These are phyloP conservation scores for Reticulitermes lucifugus DNA, from an alignment of 2,888 invertebrate species.

Conservation along the genomic window DNA sequence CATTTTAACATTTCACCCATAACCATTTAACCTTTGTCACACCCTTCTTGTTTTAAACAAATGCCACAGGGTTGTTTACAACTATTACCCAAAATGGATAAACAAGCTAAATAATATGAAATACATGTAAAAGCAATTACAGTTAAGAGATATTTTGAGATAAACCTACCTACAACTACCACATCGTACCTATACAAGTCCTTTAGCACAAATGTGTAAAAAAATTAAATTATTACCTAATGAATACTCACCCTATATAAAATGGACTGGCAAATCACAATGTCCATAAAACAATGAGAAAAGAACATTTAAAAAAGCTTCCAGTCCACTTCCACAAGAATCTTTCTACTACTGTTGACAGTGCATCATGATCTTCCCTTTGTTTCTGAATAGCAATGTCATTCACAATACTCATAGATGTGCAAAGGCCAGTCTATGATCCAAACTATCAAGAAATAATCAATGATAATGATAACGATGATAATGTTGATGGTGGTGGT, in stretches of 20 bases:
- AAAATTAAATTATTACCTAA: constrained; percentile 34
- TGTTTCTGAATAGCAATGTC: constrained; percentile 17
- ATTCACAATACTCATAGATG: constrained; percentile 19
- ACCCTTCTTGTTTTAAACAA: constrained; percentile 21
- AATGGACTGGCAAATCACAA: constrained; percentile 41
- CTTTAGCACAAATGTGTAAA: constrained; percentile 30
- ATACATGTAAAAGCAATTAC: constrained; percentile 31
- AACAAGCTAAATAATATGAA: constrained; percentile 36
- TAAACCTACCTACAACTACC: constrained; percentile 19
- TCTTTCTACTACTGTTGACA: constrained; percentile 3
- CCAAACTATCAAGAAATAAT: constrained; percentile 13
- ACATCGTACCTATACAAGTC: constrained; percentile 23
- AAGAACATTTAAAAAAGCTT: background rate
- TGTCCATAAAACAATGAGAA: constrained; percentile 24
- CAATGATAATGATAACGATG: background rate
- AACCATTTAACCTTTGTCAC: background rate
- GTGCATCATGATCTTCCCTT: background rate
- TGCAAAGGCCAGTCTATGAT: constrained; percentile 32
- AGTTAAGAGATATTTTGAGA: constrained; percentile 28
- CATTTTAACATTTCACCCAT: background rate
- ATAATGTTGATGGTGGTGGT: too few species aligned
- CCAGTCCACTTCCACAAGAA: constrained; percentile 29
- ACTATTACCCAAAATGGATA: constrained; percentile 26
- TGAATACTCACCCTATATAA: constrained; percentile 31
- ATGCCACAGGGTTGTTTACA: constrained; percentile 34